Base-by-base conservation (phyloP, 2,797 vertebrate species). In the Channa striata region DNA sequence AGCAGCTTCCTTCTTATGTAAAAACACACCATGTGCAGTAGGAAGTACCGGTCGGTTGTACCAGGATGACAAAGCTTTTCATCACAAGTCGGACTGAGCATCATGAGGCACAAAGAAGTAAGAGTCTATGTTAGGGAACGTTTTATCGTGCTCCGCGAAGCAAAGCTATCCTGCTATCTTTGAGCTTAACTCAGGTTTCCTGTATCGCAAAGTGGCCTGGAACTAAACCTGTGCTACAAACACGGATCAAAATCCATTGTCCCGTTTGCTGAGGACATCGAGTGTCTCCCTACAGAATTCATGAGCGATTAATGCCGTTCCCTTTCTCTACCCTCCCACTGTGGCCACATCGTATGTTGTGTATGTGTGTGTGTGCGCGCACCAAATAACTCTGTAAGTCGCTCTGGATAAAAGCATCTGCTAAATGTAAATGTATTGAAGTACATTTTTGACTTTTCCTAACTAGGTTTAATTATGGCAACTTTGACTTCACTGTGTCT, bases 1-100 rank as follows among this genome's bases (percentile, higher is more conserved):
- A 65, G 37, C 20, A 30, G 19, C 25, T 36, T n/a, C 37, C 6
- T 16, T 48, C 13, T 30, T 43, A 47, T 42, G 36, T 37, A 57
- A 57, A 71, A 57, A n/a, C 16, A 14, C 39, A 44, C 13, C n/a
- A 51, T 48, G 34, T 30, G 21, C 37, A 57, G 48, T 5, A 23
- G 21, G 33, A 64, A 69, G 73, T 70, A n/a, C 0, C 10, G n/a
- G 58, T 80, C 67, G 69, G 53, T 12, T 62, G 0, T 39, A n/a
- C 42, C 16, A 30, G 46, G 23, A 40, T 10, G 20, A 17, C 47
- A 37, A 6, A 36, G 40, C 43, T 60, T 53, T 56, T 51, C 39
- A 40, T 54, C 23, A 57, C 5, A 52, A n/a, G 47, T 36, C 0
- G 0, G 33, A 19, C 40, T 30, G 23, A 17, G 5, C 23, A 14